Evolutionary conservation across 2,113 vertebrate species (phyloP).

Genomic region (Carassius auratus): DNA sequence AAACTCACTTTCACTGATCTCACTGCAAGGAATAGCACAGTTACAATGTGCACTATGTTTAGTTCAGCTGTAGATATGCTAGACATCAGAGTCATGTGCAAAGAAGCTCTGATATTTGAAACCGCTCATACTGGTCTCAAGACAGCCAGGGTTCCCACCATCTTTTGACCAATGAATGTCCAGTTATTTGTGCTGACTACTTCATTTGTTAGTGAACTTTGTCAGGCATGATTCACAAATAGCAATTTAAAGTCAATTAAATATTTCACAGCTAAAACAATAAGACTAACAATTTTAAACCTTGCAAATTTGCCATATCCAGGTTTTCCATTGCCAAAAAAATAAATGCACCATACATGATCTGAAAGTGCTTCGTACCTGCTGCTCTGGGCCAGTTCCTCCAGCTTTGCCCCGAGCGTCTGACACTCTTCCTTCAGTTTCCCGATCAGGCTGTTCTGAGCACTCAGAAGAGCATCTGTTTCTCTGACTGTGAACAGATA

Average conservation of each 20-base stretch:
- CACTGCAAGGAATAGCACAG: slow-evolving; percentile 10
- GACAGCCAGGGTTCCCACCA: not conserved
- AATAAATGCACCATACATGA: slow-evolving; percentile 7
- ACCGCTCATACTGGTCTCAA: not conserved
- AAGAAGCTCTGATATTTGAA: not conserved
- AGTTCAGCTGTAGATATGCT: slow-evolving; percentile 23
- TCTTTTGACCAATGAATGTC: not conserved
- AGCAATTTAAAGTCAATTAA: not conserved
- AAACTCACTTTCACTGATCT: slow-evolving; percentile 27
- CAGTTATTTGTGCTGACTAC: not conserved
- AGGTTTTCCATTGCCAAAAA: not conserved
- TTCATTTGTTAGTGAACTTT: not conserved
- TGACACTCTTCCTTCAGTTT: slow-evolving; percentile 88
- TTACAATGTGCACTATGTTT: slow-evolving; percentile 33
- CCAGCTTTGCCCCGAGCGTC: slow-evolving; percentile 79
- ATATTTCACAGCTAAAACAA: not conserved
- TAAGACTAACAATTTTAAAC: not conserved
- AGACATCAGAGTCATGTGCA: not conserved
- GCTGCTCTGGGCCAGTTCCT: slow-evolving; percentile 80
- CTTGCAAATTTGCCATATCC: not conserved
- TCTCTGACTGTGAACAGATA: slow-evolving; percentile 81
- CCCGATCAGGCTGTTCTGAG: slow-evolving; percentile 86
- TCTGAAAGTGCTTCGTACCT: slow-evolving; percentile 73
- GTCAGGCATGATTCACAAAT: too few species aligned
- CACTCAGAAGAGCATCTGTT: slow-evolving; percentile 81